A percentile compares a stretch with the other conserved stretches of the same genome.
Conservation (phyloP, 1,140 invertebrate genomes). For the Cataglyphis hispanica region DNA sequence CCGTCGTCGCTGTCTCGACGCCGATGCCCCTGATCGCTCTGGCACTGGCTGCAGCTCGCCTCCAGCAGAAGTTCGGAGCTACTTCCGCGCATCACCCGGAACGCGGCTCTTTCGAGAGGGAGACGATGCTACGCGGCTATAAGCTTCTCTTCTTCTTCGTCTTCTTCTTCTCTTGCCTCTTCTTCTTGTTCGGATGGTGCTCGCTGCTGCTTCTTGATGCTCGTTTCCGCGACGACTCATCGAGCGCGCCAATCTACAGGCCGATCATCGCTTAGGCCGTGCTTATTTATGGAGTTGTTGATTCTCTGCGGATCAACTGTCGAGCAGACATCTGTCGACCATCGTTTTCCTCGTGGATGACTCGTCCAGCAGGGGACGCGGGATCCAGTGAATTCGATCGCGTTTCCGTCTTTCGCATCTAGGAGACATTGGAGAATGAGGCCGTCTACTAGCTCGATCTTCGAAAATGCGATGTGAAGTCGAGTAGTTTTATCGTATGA, state of each 20-base stretch:
- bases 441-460: constrained; percentile 35
- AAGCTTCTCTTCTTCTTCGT: constrained; percentile 55
- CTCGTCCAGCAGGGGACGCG: background rate
- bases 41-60: constrained; percentile 81
- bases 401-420: constrained; percentile 11
- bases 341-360: constrained; percentile 21
- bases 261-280: constrained; percentile 44
- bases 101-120: constrained; percentile 54
- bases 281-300: background rate
- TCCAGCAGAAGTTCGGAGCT: constrained; percentile 94
- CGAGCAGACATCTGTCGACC: constrained; percentile 14
- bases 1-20: constrained; percentile 46
- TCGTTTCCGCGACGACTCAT: constrained; percentile 68
- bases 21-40: constrained; percentile 58
- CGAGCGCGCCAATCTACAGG: constrained; percentile 61
- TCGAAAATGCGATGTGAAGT: background rate
- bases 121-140: constrained; percentile 58
- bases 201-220: constrained; percentile 57
- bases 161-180: constrained; percentile 52
- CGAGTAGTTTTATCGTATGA: background rate
- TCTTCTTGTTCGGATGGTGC: constrained; percentile 52
- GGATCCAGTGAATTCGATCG: constrained; percentile 34
- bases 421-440: constrained; percentile 54
- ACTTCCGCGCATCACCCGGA: constrained; percentile 90
- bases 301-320: constrained; percentile 37